Percentiles rank a stretch among this genome's conserved stretches.
phyloP scores from a whole-genome alignment of 2,113 vertebrate genomes.

The Telmatochromis sp. region DNA sequence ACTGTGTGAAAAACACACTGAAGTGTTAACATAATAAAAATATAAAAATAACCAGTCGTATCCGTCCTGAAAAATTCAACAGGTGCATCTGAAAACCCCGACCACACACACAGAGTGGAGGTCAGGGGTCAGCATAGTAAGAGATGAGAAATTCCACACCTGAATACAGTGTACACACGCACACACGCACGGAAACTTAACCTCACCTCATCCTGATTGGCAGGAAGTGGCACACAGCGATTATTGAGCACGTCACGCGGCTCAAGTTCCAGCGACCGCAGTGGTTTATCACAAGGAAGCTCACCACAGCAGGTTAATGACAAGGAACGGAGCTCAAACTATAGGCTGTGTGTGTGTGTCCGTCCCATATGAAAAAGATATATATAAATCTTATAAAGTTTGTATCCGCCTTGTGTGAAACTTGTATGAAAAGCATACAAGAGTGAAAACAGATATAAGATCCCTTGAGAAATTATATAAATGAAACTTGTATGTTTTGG shows the following conservation, averaged over 20 bases:
- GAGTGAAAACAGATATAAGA: background rate
- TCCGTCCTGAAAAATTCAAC: slow-evolving; percentile 17
- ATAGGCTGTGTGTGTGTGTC: background rate
- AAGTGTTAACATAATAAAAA: background rate
- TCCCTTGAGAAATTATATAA: background rate
- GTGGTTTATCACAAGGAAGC: background rate
- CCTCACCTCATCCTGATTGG: background rate
- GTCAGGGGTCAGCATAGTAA: background rate
- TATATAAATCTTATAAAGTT: background rate
- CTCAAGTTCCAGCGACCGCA: background rate
- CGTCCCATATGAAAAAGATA: background rate
- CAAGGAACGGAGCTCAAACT: background rate
- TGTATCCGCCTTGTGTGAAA: background rate
- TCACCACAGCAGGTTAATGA: background rate
- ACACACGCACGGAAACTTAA: background rate
- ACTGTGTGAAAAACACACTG: background rate
- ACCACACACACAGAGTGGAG: background rate
- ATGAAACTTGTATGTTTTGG: background rate
- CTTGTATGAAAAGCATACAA: background rate
- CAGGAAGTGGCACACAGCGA: background rate
- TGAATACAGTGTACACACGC: background rate
- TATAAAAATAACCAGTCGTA: background rate
- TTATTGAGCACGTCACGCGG: background rate
- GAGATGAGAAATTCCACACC: slow-evolving; percentile 42
- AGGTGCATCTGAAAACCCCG: slow-evolving; percentile 29